Conservation (phyloP, 2,797 vertebrate species). For the Leptatherina wallacei region DNA sequence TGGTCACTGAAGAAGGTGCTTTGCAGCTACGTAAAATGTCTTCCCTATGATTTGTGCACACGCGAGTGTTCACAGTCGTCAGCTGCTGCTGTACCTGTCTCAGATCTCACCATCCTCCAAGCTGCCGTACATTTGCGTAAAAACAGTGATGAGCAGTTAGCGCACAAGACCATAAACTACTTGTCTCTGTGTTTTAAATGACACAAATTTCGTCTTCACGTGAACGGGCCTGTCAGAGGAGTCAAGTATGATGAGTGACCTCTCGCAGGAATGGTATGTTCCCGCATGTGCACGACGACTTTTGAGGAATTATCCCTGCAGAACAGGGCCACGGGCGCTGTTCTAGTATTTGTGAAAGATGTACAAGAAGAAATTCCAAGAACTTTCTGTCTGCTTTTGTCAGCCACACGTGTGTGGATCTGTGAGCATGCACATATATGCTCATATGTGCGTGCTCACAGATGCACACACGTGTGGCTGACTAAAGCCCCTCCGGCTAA, state of each 20-base stretch:
- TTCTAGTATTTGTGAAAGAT: background rate
- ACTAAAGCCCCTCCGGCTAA: constrained; percentile 6
- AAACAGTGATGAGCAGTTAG: background rate
- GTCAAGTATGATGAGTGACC: constrained; percentile 13
- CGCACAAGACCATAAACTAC: background rate
- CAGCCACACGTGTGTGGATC: no score
- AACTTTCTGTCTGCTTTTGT: background rate
- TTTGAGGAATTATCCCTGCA: constrained; percentile 12
- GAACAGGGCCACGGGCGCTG: background rate
- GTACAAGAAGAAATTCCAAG: background rate
- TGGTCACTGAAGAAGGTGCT: constrained; percentile 25
- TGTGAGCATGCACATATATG: no score
- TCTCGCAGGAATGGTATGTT: constrained; percentile 21
- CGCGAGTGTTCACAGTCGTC: no score
- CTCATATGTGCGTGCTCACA: no score
- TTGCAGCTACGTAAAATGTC: background rate
- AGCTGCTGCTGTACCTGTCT: no score
- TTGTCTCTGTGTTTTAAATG: background rate
- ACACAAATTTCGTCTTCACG: background rate
- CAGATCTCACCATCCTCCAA: background rate
- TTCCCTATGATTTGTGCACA: constrained; percentile 41
- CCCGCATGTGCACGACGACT: background rate
- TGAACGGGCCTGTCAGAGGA: background rate
- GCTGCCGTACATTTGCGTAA: background rate
- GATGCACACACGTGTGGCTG: background rate